These are phyloP conservation scores for Dasyurus viverrinus DNA, from an alignment of 2,113 vertebrate species.

Conservation along the genomic window DNA sequence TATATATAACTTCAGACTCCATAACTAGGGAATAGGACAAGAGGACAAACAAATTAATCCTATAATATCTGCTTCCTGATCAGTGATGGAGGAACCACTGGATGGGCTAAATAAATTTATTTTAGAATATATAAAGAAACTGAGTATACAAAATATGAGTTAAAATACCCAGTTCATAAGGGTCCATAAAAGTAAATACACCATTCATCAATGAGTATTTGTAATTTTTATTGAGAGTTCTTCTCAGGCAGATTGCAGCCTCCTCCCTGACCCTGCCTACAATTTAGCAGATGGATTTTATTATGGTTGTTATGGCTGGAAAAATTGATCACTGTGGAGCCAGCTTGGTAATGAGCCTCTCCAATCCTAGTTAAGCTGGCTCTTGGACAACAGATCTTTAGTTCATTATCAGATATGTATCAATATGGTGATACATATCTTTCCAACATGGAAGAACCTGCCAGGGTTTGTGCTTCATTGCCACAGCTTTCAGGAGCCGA, in stretches of 20 bases:
- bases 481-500: neutral
- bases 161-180: neutral
- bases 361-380: neutral
- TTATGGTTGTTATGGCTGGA: neutral
- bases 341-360: neutral
- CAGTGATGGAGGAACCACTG: neutral
- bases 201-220: neutral
- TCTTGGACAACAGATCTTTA: neutral
- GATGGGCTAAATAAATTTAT: neutral
- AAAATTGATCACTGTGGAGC: neutral
- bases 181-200: neutral
- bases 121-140: neutral
- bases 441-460: neutral
- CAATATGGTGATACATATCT: neutral
- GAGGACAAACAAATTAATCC: neutral
- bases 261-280: neutral
- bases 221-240: neutral
- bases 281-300: neutral
- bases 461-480: neutral
- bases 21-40: neutral
- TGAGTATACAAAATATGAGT: neutral
- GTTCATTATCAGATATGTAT: neutral
- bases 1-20: neutral
- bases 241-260: neutral
- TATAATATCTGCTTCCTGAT: neutral